Conservation (phyloP, 64 coral and sea anemone genomes). For the Dendronephthya gigantea region DNA sequence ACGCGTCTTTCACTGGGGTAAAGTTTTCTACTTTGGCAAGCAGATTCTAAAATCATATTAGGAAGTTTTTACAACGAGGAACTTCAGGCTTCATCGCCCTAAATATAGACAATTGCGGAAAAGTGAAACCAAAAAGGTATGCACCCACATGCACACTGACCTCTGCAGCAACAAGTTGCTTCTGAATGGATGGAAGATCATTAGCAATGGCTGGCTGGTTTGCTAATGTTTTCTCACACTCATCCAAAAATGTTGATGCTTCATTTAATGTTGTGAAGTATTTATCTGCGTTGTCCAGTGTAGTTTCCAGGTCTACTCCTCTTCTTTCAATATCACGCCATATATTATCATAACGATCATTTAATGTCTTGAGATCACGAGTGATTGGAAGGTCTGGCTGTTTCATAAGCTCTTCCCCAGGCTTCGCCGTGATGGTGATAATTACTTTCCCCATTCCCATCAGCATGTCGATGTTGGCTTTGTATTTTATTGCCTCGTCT, state of each 20-base stretch:
- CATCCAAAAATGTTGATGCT: background rate
- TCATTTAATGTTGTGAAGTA: background rate
- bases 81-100: too few species aligned
- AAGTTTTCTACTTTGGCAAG: background rate
- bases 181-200: conserved; percentile 4
- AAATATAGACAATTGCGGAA: too few species aligned
- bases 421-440: conserved; percentile 58
- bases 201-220: conserved; percentile 17
- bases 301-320: background rate
- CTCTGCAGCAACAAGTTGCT: background rate
- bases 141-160: background rate
- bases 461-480: conserved; percentile 78
- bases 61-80: too few species aligned
- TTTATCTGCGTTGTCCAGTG: background rate
- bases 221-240: conserved; percentile 12
- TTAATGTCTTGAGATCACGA: background rate
- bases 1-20: background rate
- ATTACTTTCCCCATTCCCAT: conserved; percentile 88
- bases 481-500: conserved; percentile 90
- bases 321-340: conserved; percentile 2
- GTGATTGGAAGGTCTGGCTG: conserved; percentile 11
- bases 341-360: conserved; percentile 1
- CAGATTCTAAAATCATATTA: background rate
- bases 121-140: too few species aligned
- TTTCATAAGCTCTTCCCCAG: conserved; percentile 22